A percentile compares a stretch with the other conserved stretches of the same genome.
These are phyloP conservation scores for Rhinatrema bivittatum DNA, from an alignment of 2,797 vertebrate genomes.

Conservation along the genomic window DNA sequence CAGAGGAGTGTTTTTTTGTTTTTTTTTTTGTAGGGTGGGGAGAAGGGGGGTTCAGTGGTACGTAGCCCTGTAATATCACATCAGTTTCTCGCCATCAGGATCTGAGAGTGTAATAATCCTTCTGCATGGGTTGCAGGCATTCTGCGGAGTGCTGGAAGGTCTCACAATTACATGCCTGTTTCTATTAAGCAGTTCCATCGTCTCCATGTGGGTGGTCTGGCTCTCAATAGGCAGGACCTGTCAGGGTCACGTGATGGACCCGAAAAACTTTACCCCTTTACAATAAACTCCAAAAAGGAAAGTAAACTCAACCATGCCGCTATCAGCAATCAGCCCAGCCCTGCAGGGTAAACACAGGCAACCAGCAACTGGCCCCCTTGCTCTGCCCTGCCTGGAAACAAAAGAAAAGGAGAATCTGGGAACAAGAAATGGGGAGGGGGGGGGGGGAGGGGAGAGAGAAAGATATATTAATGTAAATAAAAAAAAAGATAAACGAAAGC, in stretches of 20 bases:
- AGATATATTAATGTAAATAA: no score
- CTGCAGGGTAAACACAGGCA: slow-evolving; percentile 44
- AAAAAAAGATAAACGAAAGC: no score
- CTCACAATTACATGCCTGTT: slow-evolving; percentile 78
- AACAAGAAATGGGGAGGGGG: no score
- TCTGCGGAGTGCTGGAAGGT: slow-evolving; percentile 61
- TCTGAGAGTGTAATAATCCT: slow-evolving; percentile 55
- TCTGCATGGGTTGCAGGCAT: slow-evolving; percentile 59
- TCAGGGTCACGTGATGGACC: slow-evolving; percentile 69
- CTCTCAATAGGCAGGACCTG: slow-evolving; percentile 70
- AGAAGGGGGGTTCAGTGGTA: not conserved
- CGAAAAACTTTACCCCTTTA: slow-evolving; percentile 54
- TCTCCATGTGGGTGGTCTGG: slow-evolving; percentile 78
- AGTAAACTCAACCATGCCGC: slow-evolving; percentile 48
- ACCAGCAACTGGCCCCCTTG: no score
- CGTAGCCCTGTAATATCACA: slow-evolving; percentile 11
- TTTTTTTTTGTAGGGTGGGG: slow-evolving; percentile 3
- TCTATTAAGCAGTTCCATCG: slow-evolving; percentile 73
- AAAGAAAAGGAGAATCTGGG: no score
- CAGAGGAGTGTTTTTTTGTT: slow-evolving; percentile 3
- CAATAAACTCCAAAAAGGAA: slow-evolving; percentile 53
- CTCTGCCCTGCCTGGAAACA: not conserved
- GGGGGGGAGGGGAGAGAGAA: no score
- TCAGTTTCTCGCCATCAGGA: slow-evolving; percentile 26
- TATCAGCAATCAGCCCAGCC: slow-evolving; percentile 33